These are phyloP conservation scores for Drosophila picticornis DNA, from an alignment of 2,888 invertebrate genomes.

Conservation along the genomic window DNA sequence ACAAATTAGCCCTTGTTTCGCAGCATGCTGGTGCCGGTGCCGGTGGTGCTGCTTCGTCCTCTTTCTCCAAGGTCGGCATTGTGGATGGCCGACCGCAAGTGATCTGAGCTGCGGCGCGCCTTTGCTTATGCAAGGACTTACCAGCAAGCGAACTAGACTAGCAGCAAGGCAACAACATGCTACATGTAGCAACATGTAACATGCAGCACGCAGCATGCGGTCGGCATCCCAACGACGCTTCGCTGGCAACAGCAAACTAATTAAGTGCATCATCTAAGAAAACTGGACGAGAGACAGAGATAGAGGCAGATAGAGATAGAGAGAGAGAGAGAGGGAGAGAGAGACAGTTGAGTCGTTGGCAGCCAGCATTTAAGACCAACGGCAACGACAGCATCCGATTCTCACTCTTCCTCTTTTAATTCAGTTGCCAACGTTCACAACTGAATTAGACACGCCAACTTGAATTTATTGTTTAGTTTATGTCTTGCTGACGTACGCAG, in stretches of 20 bases:
- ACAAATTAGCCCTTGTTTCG: constrained; percentile 14
- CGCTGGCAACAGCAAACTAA: constrained; percentile 56
- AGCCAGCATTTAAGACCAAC: constrained; percentile 3
- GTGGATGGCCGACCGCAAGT: constrained; percentile 31
- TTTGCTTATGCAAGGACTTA: constrained; percentile 47
- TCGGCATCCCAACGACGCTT: constrained; percentile 31
- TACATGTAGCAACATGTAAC: constrained; percentile 7
- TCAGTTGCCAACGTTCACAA: constrained; percentile 60
- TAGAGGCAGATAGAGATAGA: neutral
- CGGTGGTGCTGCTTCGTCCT: neutral
- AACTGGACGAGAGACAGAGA: constrained; percentile 13
- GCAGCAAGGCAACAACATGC: constrained; percentile 2
- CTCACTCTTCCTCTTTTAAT: constrained; percentile 20
- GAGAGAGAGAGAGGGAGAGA: too few species aligned
- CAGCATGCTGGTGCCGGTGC: constrained; percentile 6
- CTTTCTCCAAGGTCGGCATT: neutral
- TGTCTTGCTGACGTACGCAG: constrained; percentile 48
- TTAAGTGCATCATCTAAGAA: constrained; percentile 66
- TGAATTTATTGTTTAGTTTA: constrained; percentile 65
- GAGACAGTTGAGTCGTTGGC: neutral
- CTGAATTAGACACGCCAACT: constrained; percentile 66
- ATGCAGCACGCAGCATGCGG: constrained; percentile 45
- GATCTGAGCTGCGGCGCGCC: constrained; percentile 28
- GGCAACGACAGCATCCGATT: neutral
- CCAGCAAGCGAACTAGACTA: constrained; percentile 33